phyloP scores from a whole-genome alignment of 2,888 invertebrate genomes.

The Metallyticus violacea region DNA sequence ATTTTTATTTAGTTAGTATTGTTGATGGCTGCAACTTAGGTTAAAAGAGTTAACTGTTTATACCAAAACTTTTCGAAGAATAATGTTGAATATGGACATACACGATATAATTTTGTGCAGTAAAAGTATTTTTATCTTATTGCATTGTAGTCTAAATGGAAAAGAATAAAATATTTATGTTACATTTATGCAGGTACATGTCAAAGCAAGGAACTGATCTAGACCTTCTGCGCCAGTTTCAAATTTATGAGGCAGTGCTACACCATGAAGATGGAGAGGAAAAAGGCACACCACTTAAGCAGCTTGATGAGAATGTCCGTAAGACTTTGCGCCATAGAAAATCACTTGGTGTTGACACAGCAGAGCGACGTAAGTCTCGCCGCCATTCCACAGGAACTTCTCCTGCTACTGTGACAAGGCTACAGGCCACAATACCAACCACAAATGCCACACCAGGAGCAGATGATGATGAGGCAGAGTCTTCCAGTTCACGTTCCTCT shows the following conservation, averaged over 20 bases:
- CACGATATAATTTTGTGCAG: too few species aligned
- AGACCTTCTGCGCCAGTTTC: slow-evolving; percentile 89
- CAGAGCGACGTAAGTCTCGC: slow-evolving; percentile 75
- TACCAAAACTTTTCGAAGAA: too few species aligned
- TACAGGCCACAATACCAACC: slow-evolving; percentile 39
- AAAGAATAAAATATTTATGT: background rate
- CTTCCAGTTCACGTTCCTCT: slow-evolving; percentile 59
- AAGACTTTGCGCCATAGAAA: slow-evolving; percentile 72
- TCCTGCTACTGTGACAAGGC: slow-evolving; percentile 48
- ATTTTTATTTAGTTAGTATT: too few species aligned
- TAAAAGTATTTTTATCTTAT: background rate
- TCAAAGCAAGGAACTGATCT: slow-evolving; percentile 89
- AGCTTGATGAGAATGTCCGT: slow-evolving; percentile 55
- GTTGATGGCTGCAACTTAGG: too few species aligned
- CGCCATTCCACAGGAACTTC: slow-evolving; percentile 70
- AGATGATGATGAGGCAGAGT: slow-evolving; percentile 52
- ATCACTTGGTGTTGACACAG: slow-evolving; percentile 50
- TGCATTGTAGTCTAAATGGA: background rate
- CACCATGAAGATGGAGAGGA: slow-evolving; percentile 83
- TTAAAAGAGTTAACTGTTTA: too few species aligned
- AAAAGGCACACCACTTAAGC: slow-evolving; percentile 60
- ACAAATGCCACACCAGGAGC: slow-evolving; percentile 44
- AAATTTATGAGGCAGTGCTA: slow-evolving; percentile 91
- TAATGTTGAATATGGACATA: too few species aligned
- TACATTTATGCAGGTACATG: slow-evolving; percentile 61